phyloP scores from a whole-genome alignment of 1,140 invertebrate genomes.

The Neuroterus valhalla region DNA sequence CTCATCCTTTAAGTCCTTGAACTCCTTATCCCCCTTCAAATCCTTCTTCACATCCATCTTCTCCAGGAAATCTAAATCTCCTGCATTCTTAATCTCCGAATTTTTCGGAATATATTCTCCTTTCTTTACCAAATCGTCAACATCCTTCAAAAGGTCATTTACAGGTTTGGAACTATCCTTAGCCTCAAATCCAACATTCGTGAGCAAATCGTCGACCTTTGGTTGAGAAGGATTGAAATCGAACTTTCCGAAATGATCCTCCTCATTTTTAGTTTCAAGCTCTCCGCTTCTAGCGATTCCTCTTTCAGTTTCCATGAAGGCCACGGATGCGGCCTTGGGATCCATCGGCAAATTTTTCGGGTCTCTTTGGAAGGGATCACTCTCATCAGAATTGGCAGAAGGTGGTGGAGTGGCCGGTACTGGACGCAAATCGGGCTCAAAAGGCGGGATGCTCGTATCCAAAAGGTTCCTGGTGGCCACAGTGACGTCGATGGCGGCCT shows the following conservation, averaged over 20 bases:
- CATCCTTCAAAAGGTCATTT: constrained; percentile 41
- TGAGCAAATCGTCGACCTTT: background rate
- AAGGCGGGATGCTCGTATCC: constrained; percentile 51
- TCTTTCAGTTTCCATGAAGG: constrained; percentile 73
- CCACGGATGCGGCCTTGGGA: constrained; percentile 70
- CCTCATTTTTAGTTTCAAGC: background rate
- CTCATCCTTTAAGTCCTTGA: constrained; percentile 31
- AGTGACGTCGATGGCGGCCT: background rate
- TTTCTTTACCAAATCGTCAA: background rate
- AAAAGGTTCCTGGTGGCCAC: constrained; percentile 40
- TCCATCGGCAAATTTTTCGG: constrained; percentile 58
- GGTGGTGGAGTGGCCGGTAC: constrained; percentile 70
- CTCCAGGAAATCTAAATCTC: constrained; percentile 49
- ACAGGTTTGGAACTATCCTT: no score
- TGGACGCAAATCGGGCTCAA: constrained; percentile 52
- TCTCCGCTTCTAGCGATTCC: background rate
- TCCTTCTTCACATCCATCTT: constrained; percentile 38
- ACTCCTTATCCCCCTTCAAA: constrained; percentile 31
- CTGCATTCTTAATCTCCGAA: constrained; percentile 52
- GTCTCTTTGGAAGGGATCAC: constrained; percentile 43
- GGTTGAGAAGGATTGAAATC: background rate
- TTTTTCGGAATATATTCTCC: background rate
- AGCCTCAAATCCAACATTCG: constrained; percentile 41
- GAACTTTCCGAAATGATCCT: background rate
- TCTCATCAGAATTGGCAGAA: constrained; percentile 65